Evolutionary conservation across 2,888 invertebrate genomes (phyloP).

Genomic region (Rotaria macrura): DNA sequence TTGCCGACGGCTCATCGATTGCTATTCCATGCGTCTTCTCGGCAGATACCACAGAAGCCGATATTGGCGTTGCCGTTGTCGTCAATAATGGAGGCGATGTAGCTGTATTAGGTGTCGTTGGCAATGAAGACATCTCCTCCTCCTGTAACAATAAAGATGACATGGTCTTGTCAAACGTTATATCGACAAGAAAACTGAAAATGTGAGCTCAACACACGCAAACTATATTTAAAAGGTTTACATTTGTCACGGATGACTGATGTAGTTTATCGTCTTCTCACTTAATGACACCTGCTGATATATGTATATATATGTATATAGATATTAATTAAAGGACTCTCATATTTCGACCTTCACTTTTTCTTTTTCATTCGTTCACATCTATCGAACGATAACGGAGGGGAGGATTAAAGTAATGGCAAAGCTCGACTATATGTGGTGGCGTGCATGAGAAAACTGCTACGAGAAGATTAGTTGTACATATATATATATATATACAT

Average conservation of each 20-base stretch:
- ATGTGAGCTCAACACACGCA: neutral
- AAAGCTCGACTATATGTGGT: neutral
- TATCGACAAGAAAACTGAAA: neutral
- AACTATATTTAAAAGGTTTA: neutral
- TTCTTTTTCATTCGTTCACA: neutral
- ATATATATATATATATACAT: neutral
- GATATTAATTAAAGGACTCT: neutral
- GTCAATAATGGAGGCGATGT: neutral
- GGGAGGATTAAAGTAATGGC: neutral
- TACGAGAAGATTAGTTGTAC: neutral
- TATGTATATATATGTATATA: neutral
- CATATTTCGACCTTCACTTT: neutral
- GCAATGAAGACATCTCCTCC: neutral
- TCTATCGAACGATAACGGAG: neutral
- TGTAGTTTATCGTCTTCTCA: neutral
- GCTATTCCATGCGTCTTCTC: conserved; percentile 20
- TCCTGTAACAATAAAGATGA: neutral
- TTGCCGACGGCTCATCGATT: conserved; percentile 20
- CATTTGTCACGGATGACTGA: neutral
- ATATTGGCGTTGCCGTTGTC: neutral
- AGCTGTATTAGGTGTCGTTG: neutral
- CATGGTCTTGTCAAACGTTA: neutral
- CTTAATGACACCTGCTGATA: neutral
- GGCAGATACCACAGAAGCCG: neutral
- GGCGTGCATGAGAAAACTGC: neutral